Evolutionary conservation across 2,797 vertebrate genomes (phyloP).

Genomic region (Anniella stebbinsi): DNA sequence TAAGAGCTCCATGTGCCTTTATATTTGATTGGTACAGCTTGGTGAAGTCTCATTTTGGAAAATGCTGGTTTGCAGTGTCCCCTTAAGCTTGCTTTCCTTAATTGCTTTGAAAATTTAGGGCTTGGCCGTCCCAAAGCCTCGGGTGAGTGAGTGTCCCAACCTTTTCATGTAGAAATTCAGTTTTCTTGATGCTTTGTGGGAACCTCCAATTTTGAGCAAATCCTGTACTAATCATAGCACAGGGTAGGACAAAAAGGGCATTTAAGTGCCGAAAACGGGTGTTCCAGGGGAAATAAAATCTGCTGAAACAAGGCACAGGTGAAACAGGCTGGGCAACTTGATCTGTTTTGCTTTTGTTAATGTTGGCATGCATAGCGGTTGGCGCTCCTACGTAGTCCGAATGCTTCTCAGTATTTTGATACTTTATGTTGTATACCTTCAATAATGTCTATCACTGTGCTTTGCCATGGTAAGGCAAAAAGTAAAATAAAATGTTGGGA

Average conservation of each 20-base stretch:
- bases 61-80: neutral
- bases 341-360: constrained; percentile 6
- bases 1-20: neutral
- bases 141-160: no score
- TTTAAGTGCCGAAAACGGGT: neutral
- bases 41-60: neutral
- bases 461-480: constrained; percentile 49
- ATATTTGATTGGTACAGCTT: neutral
- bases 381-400: constrained; percentile 31
- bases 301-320: constrained; percentile 25
- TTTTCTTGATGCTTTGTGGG: neutral
- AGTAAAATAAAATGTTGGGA: constrained; percentile 32
- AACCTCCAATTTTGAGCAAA: neutral
- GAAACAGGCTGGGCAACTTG: constrained; percentile 48
- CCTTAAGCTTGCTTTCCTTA: neutral
- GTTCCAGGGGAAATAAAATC: neutral
- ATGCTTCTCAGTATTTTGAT: constrained; percentile 54
- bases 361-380: constrained; percentile 10
- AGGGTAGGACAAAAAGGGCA: no score
- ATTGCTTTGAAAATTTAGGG: neutral
- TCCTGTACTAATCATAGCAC: no score
- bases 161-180: neutral
- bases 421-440: constrained; percentile 41
- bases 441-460: constrained; percentile 13
- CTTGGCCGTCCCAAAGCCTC: neutral